These are phyloP conservation scores for Drosophila navojoa DNA, from an alignment of 1,140 invertebrate species.

Conservation along the genomic window DNA sequence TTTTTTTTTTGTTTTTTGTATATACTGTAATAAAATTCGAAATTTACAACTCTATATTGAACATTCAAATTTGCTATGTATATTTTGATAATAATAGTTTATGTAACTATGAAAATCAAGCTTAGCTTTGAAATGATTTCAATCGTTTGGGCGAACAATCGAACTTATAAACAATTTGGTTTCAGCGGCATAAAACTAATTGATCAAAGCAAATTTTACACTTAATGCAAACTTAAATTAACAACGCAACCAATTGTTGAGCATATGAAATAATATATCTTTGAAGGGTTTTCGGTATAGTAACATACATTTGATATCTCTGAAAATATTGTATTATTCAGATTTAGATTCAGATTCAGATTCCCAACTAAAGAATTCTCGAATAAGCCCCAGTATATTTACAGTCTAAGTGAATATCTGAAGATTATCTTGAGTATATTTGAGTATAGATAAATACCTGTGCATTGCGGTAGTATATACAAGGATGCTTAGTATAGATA, in stretches of 20 bases:
- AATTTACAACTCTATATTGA: constrained; percentile 73
- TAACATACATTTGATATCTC: background rate
- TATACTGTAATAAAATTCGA: constrained; percentile 47
- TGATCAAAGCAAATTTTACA: constrained; percentile 45
- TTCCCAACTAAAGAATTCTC: constrained; percentile 18
- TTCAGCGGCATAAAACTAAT: constrained; percentile 31
- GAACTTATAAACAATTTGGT: constrained; percentile 17
- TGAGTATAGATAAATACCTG: background rate
- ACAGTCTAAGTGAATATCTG: constrained; percentile 12
- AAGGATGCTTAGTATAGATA: constrained; percentile 15
- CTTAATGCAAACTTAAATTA: constrained; percentile 52
- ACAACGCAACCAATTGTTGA: constrained; percentile 41
- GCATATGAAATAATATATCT: constrained; percentile 7
- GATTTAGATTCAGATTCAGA: constrained; percentile 25
- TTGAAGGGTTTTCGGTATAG: background rate
- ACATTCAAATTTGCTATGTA: constrained; percentile 79
- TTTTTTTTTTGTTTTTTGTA: constrained; percentile 26
- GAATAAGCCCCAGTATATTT: constrained; percentile 3
- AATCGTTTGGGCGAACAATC: constrained; percentile 15
- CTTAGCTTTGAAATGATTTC: constrained; percentile 29
- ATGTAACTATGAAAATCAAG: constrained; percentile 54
- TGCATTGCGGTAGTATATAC: constrained; percentile 39
- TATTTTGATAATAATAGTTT: constrained; percentile 57
- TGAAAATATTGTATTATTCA: constrained; percentile 23
- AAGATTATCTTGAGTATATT: background rate